phyloP scores from a whole-genome alignment of 2,113 vertebrate genomes.

The Myiozetetes cayanensis region DNA sequence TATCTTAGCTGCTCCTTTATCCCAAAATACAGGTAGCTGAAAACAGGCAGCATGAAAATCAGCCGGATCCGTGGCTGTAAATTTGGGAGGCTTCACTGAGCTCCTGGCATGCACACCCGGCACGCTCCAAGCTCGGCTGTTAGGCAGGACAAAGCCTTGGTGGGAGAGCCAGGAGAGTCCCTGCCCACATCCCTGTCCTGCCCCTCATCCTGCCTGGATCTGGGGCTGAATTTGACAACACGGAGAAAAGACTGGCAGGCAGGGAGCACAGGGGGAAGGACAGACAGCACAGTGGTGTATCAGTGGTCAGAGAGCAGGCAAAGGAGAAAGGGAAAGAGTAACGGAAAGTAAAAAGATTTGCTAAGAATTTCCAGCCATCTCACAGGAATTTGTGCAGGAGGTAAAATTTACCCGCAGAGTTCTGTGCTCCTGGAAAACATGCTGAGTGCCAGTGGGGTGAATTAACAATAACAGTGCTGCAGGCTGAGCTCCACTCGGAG shows the following conservation, averaged over 20 bases:
- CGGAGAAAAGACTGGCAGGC: background rate
- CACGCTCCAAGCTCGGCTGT: fast-evolving
- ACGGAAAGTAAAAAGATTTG: background rate
- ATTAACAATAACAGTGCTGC: background rate
- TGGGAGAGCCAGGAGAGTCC: background rate
- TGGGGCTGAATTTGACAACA: background rate
- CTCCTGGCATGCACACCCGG: background rate
- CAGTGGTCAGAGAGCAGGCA: background rate
- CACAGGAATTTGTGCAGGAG: background rate
- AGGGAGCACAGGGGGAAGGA: background rate
- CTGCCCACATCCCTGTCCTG: background rate
- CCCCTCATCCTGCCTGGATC: fast-evolving
- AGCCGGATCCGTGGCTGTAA: background rate
- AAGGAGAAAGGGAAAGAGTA: background rate
- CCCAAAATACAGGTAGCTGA: background rate
- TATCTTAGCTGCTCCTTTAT: background rate
- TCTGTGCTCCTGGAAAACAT: background rate
- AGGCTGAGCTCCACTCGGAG: background rate
- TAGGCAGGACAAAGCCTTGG: background rate
- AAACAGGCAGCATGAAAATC: background rate
- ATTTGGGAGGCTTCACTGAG: background rate
- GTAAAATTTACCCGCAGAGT: background rate
- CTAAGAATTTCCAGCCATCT: background rate
- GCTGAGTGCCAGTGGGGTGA: background rate
- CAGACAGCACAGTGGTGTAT: fast-evolving